These are phyloP conservation scores for Enteromius argenteus DNA, from an alignment of 2,797 vertebrate genomes.

Conservation along the genomic window DNA sequence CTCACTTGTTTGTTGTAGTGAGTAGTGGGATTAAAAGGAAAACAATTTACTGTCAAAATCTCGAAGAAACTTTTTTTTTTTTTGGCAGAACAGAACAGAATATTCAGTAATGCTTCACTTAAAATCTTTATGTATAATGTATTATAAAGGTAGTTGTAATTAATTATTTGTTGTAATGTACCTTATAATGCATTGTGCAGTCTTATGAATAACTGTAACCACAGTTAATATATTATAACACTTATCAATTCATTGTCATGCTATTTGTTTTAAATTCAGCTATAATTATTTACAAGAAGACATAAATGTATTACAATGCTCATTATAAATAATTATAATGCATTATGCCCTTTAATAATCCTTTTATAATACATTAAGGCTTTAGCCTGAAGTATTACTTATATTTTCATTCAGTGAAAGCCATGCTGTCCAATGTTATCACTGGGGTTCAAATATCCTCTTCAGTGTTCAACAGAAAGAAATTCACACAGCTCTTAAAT, in stretches of 20 bases:
- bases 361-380: not conserved
- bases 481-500: not conserved
- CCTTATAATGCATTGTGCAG: not conserved
- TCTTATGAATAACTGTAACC: not conserved
- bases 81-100: not conserved
- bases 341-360: not conserved
- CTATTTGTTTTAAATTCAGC: not conserved
- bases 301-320: not conserved
- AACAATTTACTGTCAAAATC: not conserved
- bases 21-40: not conserved
- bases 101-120: not conserved
- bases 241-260: not conserved
- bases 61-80: not conserved
- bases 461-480: not conserved
- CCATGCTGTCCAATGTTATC: not conserved
- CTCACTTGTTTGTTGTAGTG: not conserved
- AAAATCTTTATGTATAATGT: not conserved
- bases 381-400: not conserved
- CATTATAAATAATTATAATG: not conserved
- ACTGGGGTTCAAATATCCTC: not conserved
- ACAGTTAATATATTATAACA: not conserved
- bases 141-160: not conserved
- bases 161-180: not conserved
- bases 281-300: not conserved
- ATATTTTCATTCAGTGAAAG: not conserved